Conservation (phyloP, 2,888 invertebrate genomes). For the Pyrgus malvae region DNA sequence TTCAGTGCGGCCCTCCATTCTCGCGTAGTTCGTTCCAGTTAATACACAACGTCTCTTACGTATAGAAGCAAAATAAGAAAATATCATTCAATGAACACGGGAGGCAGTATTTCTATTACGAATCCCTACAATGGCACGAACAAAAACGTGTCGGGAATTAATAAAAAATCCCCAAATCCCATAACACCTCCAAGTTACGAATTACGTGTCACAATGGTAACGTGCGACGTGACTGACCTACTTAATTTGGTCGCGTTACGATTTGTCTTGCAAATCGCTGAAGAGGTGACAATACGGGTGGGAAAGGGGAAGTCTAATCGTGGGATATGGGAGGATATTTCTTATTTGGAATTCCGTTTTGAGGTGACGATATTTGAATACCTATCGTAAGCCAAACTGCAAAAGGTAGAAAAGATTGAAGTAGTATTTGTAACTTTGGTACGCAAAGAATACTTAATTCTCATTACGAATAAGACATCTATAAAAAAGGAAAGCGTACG, state of each 20-base stretch:
- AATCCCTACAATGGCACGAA: constrained; percentile 66
- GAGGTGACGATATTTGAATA: too few species aligned
- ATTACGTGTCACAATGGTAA: constrained; percentile 66
- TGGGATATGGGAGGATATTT: background rate
- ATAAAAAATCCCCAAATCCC: constrained; percentile 63
- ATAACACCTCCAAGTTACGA: constrained; percentile 59
- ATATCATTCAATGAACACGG: background rate
- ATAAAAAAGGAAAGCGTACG: too few species aligned
- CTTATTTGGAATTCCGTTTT: too few species aligned
- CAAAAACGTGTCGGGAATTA: constrained; percentile 77
- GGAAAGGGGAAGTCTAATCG: background rate
- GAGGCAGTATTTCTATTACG: constrained; percentile 26
- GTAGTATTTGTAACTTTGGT: too few species aligned
- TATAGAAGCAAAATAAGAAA: background rate
- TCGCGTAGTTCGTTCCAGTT: too few species aligned
- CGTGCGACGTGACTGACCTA: constrained; percentile 63
- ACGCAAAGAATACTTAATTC: too few species aligned
- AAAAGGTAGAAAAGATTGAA: too few species aligned
- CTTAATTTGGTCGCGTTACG: constrained; percentile 54
- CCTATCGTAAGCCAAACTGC: too few species aligned
- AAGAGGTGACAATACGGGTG: constrained; percentile 10
- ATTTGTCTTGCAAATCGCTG: constrained; percentile 46
- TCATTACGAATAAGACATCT: too few species aligned
- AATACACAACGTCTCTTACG: too few species aligned
- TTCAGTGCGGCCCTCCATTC: too few species aligned